phyloP scores from a whole-genome alignment of 53 echinoderm and acorn worm species.

The Mesocentrotus franciscanus region DNA sequence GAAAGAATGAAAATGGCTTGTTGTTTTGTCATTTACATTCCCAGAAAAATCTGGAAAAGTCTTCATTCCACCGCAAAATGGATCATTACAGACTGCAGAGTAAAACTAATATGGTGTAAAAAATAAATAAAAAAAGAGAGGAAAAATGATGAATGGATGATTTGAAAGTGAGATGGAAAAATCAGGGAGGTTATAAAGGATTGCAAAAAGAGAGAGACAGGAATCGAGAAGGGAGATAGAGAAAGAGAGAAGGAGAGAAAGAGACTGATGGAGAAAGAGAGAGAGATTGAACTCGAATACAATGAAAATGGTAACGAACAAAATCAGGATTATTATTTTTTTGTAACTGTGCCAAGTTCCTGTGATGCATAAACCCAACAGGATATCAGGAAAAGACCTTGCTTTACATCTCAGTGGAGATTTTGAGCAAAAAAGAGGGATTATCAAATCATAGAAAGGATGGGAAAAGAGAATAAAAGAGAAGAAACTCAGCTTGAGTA shows the following conservation, averaged over 20 bases:
- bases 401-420: background rate
- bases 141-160: too few relatives aligned
- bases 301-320: background rate
- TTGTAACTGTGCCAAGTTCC: slow-evolving; percentile 33
- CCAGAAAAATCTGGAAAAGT: background rate
- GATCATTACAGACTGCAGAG: background rate
- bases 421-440: background rate
- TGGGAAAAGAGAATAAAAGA: background rate
- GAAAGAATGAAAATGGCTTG: background rate
- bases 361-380: background rate
- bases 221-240: background rate
- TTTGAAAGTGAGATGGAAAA: too few relatives aligned
- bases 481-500: background rate
- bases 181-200: too few relatives aligned
- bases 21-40: background rate
- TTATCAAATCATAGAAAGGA: slow-evolving; percentile 18
- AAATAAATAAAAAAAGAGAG: too few relatives aligned
- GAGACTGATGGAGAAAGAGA: background rate
- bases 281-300: background rate
- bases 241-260: background rate
- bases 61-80: background rate
- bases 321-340: slow-evolving; percentile 1
- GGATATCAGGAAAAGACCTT: slow-evolving; percentile 19
- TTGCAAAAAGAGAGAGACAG: background rate
- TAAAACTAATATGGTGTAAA: background rate